phyloP scores from a whole-genome alignment of 1,140 invertebrate species.

The Drosophila setifemur region DNA sequence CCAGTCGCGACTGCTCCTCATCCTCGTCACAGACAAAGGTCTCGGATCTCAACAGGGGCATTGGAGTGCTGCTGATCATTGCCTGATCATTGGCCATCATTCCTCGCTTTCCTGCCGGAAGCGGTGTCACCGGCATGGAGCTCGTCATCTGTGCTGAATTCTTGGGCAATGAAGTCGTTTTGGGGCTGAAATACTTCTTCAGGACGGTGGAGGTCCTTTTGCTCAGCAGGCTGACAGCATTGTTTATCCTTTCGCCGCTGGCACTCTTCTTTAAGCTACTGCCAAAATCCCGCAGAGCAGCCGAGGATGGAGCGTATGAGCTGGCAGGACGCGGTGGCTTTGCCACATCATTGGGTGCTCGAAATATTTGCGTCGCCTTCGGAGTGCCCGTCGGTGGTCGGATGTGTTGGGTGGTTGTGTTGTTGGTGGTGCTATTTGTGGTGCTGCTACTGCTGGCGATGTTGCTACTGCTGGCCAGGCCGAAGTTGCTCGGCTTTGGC shows the following conservation, averaged over 20 bases:
- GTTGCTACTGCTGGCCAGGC: slow-evolving; percentile 10
- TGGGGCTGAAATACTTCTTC: slow-evolving; percentile 57
- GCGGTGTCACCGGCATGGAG: slow-evolving; percentile 54
- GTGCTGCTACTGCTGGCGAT: not conserved
- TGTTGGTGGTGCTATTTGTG: not conserved
- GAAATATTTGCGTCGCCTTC: slow-evolving; percentile 60
- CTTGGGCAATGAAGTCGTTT: slow-evolving; percentile 11
- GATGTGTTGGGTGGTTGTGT: slow-evolving; percentile 53
- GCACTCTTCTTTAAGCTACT: slow-evolving; percentile 64
- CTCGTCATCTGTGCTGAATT: slow-evolving; percentile 40
- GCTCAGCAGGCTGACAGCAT: slow-evolving; percentile 56
- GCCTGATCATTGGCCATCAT: slow-evolving; percentile 6
- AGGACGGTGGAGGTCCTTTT: slow-evolving; percentile 58
- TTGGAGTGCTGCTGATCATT: slow-evolving; percentile 56
- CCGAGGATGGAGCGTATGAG: slow-evolving; percentile 40
- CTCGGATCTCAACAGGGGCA: slow-evolving; percentile 65
- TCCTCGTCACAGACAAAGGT: slow-evolving; percentile 74
- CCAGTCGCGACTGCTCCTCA: slow-evolving; percentile 21
- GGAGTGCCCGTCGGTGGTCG: slow-evolving; percentile 44
- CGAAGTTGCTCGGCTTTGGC: slow-evolving; percentile 61
- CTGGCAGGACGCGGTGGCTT: slow-evolving; percentile 48
- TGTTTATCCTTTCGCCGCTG: slow-evolving; percentile 69
- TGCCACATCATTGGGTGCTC: slow-evolving; percentile 30
- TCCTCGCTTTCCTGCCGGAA: slow-evolving; percentile 34
- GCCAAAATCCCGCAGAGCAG: slow-evolving; percentile 45